A percentile compares a stretch with the other conserved stretches of the same genome.
phyloP scores from a whole-genome alignment of 2,888 invertebrate genomes.

The Halictus ligatus region DNA sequence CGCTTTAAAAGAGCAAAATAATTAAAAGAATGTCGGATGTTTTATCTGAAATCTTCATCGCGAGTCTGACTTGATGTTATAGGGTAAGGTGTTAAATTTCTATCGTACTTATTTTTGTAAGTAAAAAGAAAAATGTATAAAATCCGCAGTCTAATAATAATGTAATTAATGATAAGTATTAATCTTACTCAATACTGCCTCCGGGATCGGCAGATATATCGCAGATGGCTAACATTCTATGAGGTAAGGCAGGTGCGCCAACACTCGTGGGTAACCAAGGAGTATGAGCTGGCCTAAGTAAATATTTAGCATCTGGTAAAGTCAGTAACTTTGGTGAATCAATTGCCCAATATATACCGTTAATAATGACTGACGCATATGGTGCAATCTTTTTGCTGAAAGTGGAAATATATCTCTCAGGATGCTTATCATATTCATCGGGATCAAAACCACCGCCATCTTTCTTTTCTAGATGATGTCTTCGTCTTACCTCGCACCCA shows the following conservation, averaged over 20 bases:
- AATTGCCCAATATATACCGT: constrained; percentile 99
- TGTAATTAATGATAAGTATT: background rate
- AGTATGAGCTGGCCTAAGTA: constrained; percentile 94
- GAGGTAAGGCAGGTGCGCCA: constrained; percentile 94
- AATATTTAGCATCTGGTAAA: constrained; percentile 98
- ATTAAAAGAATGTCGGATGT: too few relatives aligned
- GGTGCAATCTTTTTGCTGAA: constrained; percentile 99
- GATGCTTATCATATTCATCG: constrained; percentile 95
- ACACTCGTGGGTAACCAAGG: constrained; percentile 97
- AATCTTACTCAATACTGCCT: constrained; percentile 93
- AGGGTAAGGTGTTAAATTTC: too few relatives aligned
- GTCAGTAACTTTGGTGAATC: constrained; percentile 98
- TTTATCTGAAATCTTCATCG: too few relatives aligned
- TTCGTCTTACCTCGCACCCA: constrained; percentile 96
- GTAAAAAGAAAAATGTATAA: background rate
- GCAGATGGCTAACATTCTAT: constrained; percentile 97
- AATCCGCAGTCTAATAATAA: background rate
- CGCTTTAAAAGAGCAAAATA: too few relatives aligned
- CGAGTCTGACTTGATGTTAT: too few relatives aligned
- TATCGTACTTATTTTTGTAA: too few relatives aligned
- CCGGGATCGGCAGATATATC: constrained; percentile 99
- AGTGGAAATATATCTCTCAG: constrained; percentile 97
- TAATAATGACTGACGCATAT: constrained; percentile 97
- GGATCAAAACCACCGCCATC: constrained; percentile 97
- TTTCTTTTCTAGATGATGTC: constrained; percentile 96